phyloP scores from a whole-genome alignment of 2,797 vertebrate species.

The Aulostomus chinensis region DNA sequence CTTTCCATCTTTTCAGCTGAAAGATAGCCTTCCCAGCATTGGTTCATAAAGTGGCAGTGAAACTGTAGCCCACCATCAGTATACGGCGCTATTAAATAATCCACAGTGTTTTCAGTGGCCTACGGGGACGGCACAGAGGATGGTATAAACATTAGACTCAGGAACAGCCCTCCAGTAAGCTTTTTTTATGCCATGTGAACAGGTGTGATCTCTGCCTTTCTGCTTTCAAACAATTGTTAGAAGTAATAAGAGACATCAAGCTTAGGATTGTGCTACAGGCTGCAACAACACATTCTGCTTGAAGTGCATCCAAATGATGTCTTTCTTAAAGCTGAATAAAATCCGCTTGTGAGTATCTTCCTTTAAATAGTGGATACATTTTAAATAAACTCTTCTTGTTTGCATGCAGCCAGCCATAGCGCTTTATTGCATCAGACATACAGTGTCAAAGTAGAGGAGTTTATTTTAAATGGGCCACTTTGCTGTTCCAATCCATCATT shows the following conservation, averaged over 20 bases:
- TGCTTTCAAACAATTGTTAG: constrained; percentile 61
- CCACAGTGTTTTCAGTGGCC: constrained; percentile 60
- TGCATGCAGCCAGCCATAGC: constrained; percentile 5
- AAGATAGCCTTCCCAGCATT: constrained; percentile 53
- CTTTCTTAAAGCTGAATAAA: constrained; percentile 29
- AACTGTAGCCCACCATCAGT: constrained; percentile 62
- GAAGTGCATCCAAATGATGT: constrained; percentile 58
- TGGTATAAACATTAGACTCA: constrained; percentile 69
- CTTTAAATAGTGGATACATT: constrained; percentile 42
- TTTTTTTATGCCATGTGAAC: constrained; percentile 57
- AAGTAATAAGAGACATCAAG: constrained; percentile 58
- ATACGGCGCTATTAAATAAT: constrained; percentile 68
- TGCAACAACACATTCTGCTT: constrained; percentile 47
- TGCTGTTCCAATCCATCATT: constrained; percentile 62
- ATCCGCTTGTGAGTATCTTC: constrained; percentile 31
- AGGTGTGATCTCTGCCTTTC: constrained; percentile 68
- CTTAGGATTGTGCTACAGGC: constrained; percentile 50
- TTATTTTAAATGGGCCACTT: constrained; percentile 66
- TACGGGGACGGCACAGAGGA: constrained; percentile 50
- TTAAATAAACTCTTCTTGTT: constrained; percentile 12
- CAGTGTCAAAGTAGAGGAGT: constrained; percentile 39
- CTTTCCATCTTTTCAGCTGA: constrained; percentile 49
- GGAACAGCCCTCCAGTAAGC: constrained; percentile 60
- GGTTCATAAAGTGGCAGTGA: constrained; percentile 63
- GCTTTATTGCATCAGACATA: constrained; percentile 42